Conservation (phyloP, 2,113 vertebrate genomes). For the Leptobrachium leishanense region DNA sequence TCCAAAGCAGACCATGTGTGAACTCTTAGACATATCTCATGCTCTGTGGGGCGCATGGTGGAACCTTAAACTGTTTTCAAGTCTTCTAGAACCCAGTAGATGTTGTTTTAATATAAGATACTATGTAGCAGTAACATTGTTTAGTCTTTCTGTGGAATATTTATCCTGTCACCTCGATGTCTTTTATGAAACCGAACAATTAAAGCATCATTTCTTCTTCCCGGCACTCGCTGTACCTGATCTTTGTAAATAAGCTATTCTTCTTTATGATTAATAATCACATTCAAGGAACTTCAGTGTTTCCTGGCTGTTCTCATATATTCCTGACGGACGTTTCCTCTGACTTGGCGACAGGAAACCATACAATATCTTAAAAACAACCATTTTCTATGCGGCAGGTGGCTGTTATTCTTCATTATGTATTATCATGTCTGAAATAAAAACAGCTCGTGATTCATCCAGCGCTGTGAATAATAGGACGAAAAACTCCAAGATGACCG, state of each 20-base stretch:
- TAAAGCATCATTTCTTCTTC: too few species aligned
- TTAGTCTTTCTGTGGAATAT: too few species aligned
- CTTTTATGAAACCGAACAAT: too few species aligned
- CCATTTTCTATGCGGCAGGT: conserved; percentile 14
- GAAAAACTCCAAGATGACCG: neutral
- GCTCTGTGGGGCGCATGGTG: too few species aligned
- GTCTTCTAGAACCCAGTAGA: too few species aligned
- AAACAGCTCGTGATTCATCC: conserved; percentile 26
- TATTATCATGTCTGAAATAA: conserved; percentile 10
- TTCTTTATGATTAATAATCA: neutral
- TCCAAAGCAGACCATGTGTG: too few species aligned
- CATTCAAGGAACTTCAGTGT: neutral
- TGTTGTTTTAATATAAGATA: too few species aligned
- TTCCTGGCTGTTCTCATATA: neutral
- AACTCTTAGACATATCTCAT: too few species aligned
- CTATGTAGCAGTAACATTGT: too few species aligned
- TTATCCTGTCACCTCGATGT: too few species aligned
- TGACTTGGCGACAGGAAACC: conserved; percentile 16
- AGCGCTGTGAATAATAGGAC: conserved; percentile 2
- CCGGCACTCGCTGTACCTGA: too few species aligned
- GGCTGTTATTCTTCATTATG: neutral
- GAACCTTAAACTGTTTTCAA: too few species aligned
- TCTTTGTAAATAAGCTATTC: neutral
- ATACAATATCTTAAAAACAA: conserved; percentile 3
- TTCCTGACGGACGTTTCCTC: conserved; percentile 4